These are phyloP conservation scores for Pluvianellus socialis DNA, from an alignment of 2,113 vertebrate genomes.

Conservation along the genomic window DNA sequence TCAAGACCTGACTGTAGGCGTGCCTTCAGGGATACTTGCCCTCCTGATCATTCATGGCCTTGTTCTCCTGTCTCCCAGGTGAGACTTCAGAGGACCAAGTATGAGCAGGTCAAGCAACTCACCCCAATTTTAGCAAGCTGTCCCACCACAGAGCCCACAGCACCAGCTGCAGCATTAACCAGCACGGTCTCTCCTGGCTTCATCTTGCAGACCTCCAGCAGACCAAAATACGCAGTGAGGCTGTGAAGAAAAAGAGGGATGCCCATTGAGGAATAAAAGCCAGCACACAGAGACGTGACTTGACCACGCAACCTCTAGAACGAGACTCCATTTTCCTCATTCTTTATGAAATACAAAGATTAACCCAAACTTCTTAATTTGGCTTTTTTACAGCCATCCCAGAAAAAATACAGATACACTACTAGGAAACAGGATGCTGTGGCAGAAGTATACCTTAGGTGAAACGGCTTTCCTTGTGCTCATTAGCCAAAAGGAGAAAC, in stretches of 20 bases:
- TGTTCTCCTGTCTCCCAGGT: neutral
- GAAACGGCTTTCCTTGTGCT: neutral
- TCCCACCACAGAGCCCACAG: constrained; percentile 85
- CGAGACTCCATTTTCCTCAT: neutral
- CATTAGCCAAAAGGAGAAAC: neutral
- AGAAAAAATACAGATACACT: neutral
- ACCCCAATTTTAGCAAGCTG: constrained; percentile 89
- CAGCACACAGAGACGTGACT: neutral
- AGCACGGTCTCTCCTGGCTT: constrained; percentile 84
- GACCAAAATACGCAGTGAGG: constrained; percentile 84
- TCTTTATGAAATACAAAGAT: neutral
- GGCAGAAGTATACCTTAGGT: neutral
- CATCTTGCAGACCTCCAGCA: constrained; percentile 80
- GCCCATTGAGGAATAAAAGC: neutral
- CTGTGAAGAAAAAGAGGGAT: constrained; percentile 66
- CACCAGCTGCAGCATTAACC: constrained; percentile 87
- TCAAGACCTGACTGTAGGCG: neutral
- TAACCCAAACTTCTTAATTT: neutral
- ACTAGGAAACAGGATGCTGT: neutral
- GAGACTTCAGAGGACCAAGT: neutral
- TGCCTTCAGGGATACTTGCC: neutral
- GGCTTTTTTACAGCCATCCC: neutral
- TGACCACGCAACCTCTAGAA: neutral
- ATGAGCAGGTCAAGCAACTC: constrained; percentile 6
- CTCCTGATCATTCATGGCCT: neutral